Evolutionary conservation across 2,888 invertebrate species (phyloP), one percentile per base, ranked within the genome.

Genomic region (Drosophila hamatofila): DNA sequence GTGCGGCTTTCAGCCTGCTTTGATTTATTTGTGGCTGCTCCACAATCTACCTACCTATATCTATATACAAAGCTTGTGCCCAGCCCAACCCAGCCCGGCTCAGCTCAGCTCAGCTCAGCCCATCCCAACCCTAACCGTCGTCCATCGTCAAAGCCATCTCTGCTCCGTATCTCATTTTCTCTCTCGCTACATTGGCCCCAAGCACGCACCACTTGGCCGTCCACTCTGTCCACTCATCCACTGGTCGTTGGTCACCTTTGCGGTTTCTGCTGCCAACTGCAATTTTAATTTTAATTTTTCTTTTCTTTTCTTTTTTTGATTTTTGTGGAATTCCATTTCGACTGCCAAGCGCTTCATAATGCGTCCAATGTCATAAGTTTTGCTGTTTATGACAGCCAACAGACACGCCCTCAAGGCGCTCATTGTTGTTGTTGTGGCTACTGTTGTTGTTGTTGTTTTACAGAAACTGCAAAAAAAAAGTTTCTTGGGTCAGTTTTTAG

Each of bases 311-410:
- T 9, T 25, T 27, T 27, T 12, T 30, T 39, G 56, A 23, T 63
- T 44, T 46, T 75, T 64, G 11, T 63, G 75, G 63, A 57, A 75
- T 75, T 56, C 39, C 54, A 25, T 54, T 54, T 54, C 8, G 23
- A 7, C 54, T 39, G 54, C 14, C 25, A 11, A 39, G 35, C 37
- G 67, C 12, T 65, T 55, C 58, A 71, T 62, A 85, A 68, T 80
- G 68, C 49, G 65, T 61, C 63, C 78, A 85, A 83, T 83, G 84
- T 83, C 79, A 81, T 68, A 84, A 72, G 73, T 67, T 67, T 69
- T 62, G 42, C 67, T 65, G 69, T 58, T 76, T 72, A 70, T 64
- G 70, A 76, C 64, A 65, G 48, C 48, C 63, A 70, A 64, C 37
- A 16, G 69, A 44, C 85, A 84, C 85, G 85, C 83, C 83, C 74